Percentiles rank a stretch among this genome's conserved stretches.
Evolutionary conservation across 2,797 vertebrate genomes (phyloP).

Genomic region (Aphelocoma californica): DNA sequence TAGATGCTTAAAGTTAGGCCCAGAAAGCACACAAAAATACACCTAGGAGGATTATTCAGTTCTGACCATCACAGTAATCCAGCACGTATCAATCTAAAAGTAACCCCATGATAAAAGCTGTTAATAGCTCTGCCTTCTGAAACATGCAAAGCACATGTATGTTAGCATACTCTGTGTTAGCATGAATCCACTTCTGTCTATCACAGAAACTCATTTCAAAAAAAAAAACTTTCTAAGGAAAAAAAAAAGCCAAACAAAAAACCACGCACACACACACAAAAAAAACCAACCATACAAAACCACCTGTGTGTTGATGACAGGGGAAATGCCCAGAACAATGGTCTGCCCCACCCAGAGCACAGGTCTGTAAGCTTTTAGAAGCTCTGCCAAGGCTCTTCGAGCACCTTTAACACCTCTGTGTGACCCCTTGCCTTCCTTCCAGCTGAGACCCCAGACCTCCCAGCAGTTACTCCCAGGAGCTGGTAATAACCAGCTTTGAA

Average conservation of each 20-base stretch:
- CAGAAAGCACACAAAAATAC: background rate
- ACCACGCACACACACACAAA: background rate
- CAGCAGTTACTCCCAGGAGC: background rate
- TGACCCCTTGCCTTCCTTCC: background rate
- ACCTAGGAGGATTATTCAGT: background rate
- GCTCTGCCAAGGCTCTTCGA: background rate
- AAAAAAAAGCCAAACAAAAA: background rate
- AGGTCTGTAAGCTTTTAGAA: background rate
- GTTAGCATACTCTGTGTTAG: background rate
- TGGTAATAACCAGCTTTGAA: background rate
- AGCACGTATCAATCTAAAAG: background rate
- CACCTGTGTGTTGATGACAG: background rate
- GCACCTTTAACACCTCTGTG: background rate
- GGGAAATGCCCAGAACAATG: background rate
- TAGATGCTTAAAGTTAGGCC: background rate
- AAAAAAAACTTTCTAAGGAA: background rate
- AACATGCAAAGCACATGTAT: background rate
- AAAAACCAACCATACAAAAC: background rate
- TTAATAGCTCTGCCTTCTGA: slow-evolving; percentile 19
- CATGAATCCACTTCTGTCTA: background rate
- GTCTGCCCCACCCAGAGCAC: background rate
- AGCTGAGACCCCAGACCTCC: background rate
- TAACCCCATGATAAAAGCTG: background rate
- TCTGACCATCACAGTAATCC: background rate
- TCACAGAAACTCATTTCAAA: background rate